Percentiles rank a stretch among this genome's conserved stretches.
These are phyloP conservation scores for Odocoileus hemionus DNA, from an alignment of 2,113 vertebrate genomes.

Conservation along the genomic window DNA sequence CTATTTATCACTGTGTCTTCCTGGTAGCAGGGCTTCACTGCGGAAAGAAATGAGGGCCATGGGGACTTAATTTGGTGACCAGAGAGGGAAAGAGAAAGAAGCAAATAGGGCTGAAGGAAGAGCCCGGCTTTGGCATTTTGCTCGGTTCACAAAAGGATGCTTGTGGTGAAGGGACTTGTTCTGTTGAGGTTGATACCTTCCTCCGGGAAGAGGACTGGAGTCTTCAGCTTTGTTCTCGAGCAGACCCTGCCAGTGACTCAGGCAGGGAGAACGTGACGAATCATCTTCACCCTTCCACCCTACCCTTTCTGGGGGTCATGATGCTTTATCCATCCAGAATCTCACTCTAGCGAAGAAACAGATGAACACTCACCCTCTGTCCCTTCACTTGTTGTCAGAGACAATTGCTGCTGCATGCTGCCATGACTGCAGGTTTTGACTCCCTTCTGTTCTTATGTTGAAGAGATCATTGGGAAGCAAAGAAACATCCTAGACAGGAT, in stretches of 20 bases:
- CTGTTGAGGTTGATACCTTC: background rate
- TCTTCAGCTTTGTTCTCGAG: background rate
- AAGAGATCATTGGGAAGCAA: background rate
- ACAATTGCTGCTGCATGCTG: background rate
- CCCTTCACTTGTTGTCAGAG: background rate
- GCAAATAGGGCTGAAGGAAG: background rate
- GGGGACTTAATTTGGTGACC: background rate
- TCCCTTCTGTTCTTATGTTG: background rate
- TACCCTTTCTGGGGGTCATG: background rate
- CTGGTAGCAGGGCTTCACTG: background rate
- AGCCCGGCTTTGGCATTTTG: background rate
- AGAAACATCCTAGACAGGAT: background rate
- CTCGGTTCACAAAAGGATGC: background rate
- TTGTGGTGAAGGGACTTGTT: background rate
- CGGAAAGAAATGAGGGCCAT: background rate
- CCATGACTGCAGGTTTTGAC: background rate
- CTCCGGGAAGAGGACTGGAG: background rate
- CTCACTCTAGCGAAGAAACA: background rate
- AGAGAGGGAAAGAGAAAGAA: background rate
- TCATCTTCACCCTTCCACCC: background rate
- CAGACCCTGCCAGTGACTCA: background rate
- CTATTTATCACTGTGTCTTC: background rate
- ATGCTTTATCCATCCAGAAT: background rate
- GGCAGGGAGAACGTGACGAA: background rate
- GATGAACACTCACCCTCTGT: background rate